phyloP scores from a whole-genome alignment of 2,113 vertebrate species.

The Amia ocellicauda region DNA sequence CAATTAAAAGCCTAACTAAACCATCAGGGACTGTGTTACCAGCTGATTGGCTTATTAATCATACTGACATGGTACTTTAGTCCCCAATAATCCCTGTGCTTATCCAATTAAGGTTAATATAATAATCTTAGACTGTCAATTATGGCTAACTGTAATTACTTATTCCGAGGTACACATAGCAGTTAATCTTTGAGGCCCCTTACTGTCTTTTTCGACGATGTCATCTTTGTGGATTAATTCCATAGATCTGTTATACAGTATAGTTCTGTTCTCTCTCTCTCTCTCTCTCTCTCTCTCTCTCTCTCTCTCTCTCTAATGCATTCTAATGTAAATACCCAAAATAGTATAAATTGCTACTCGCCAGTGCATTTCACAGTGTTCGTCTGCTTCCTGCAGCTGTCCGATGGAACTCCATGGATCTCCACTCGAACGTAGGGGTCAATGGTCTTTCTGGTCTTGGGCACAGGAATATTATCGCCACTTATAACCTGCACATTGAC shows the following conservation, averaged over 20 bases:
- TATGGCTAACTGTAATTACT: not conserved
- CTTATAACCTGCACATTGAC: constrained; percentile 70
- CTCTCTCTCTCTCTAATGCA: too few species aligned
- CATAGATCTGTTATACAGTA: too few species aligned
- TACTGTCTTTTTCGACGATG: not conserved
- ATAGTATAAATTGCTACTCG: constrained; percentile 44
- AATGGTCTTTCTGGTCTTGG: constrained; percentile 55
- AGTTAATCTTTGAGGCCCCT: not conserved
- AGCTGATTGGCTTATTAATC: not conserved
- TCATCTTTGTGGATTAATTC: too few species aligned
- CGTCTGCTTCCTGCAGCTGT: constrained; percentile 61
- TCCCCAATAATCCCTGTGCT: not conserved
- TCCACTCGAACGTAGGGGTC: constrained; percentile 72
- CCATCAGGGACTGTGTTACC: not conserved
- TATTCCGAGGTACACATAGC: not conserved
- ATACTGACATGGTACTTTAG: not conserved
- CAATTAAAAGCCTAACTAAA: not conserved
- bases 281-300: not conserved
- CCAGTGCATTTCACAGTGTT: constrained; percentile 73
- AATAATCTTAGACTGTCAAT: constrained; percentile 1
- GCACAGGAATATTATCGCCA: constrained; percentile 63
- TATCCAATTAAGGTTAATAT: constrained; percentile 11
- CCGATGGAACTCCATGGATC: constrained; percentile 67
- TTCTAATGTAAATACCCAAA: too few species aligned
- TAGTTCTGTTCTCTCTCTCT: not conserved